Evolutionary conservation across 2,113 vertebrate genomes (phyloP).

Genomic region (Phocoena phocoena): DNA sequence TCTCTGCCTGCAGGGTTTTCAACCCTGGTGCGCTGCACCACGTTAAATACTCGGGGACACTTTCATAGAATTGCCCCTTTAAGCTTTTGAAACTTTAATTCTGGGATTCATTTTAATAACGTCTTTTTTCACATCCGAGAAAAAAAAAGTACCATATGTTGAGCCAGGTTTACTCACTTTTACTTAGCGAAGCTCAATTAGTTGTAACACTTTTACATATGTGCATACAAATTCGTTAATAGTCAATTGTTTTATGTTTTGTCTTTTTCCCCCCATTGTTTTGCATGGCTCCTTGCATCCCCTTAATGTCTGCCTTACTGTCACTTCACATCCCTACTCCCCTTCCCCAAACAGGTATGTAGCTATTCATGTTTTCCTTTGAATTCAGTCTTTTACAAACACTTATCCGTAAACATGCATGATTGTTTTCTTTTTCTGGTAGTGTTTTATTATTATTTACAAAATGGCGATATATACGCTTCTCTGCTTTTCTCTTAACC

Average conservation of each 20-base stretch:
- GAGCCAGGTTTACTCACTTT: background rate
- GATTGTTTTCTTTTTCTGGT: background rate
- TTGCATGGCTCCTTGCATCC: background rate
- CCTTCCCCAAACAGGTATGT: too few species aligned
- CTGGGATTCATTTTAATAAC: background rate
- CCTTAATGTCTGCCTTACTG: background rate
- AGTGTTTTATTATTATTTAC: background rate
- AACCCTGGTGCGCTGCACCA: too few species aligned
- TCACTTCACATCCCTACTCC: background rate
- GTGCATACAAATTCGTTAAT: background rate
- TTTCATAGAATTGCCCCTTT: background rate
- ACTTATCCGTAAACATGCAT: too few species aligned
- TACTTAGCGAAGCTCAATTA: background rate
- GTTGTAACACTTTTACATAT: background rate
- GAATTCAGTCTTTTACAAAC: background rate
- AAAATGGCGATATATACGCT: background rate
- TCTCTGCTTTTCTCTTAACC: background rate
- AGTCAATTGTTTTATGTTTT: background rate
- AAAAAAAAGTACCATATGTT: background rate
- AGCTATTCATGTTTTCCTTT: background rate
- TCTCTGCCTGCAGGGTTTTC: background rate
- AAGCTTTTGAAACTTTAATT: background rate
- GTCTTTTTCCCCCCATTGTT: background rate
- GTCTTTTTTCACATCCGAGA: background rate
- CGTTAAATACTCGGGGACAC: background rate